These are phyloP conservation scores for Cyrtorhinus lividipennis DNA, from an alignment of 1,140 invertebrate genomes.

Conservation along the genomic window DNA sequence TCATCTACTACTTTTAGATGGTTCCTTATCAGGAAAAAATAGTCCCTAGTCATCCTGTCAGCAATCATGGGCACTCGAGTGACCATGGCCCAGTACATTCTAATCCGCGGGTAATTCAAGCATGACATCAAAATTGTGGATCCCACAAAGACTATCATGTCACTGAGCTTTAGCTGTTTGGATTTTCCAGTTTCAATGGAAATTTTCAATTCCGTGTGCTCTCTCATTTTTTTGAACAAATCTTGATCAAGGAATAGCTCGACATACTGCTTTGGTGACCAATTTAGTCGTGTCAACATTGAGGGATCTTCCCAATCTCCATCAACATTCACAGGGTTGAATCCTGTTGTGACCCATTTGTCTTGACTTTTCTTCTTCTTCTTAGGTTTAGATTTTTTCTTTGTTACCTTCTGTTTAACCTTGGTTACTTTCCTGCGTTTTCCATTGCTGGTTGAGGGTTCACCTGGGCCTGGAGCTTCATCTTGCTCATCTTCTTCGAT, in stretches of 20 bases:
- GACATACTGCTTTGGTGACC: background rate
- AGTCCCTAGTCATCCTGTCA: background rate
- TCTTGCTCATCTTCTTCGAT: no score
- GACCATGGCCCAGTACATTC: background rate
- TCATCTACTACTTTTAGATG: background rate
- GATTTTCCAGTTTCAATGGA: background rate
- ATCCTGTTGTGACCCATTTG: background rate
- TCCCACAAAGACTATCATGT: background rate
- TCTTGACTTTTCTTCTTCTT: background rate
- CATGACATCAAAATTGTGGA: background rate
- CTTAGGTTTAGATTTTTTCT: background rate
- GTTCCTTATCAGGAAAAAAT: background rate
- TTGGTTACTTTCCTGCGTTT: background rate
- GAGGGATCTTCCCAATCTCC: background rate
- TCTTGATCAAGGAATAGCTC: background rate
- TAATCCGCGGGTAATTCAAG: background rate
- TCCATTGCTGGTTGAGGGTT: background rate
- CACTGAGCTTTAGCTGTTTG: background rate
- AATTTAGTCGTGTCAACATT: background rate
- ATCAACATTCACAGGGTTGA: background rate
- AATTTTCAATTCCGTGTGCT: background rate
- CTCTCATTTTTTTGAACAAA: background rate
- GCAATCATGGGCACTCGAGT: background rate
- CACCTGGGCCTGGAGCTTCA: no score
- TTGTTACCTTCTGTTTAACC: no score